A percentile compares a stretch with the other conserved stretches of the same genome.
Evolutionary conservation across 2,113 vertebrate genomes (phyloP).

Genomic region (Rhinoderma darwinii): DNA sequence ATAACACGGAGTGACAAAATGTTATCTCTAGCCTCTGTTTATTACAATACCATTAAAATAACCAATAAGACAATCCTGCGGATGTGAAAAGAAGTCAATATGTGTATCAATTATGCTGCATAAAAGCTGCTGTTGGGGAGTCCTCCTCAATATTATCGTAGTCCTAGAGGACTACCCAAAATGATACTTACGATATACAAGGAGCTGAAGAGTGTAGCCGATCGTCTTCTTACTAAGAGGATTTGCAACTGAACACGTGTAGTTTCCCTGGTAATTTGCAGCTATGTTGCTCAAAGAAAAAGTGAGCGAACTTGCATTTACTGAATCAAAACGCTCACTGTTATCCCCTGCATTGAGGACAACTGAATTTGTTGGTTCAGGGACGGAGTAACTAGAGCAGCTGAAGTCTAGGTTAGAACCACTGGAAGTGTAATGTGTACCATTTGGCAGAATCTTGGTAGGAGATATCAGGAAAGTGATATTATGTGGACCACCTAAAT

Average conservation of each 20-base stretch:
- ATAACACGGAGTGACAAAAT: too few species aligned
- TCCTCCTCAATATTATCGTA: not conserved
- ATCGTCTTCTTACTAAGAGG: slow-evolving; percentile 62
- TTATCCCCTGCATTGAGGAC: slow-evolving; percentile 60
- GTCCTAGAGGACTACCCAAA: not conserved
- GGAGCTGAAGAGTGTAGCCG: slow-evolving; percentile 70
- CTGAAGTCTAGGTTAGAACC: slow-evolving; percentile 69
- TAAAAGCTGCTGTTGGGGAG: not conserved
- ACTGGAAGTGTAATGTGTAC: slow-evolving; percentile 65
- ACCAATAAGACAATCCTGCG: too few species aligned
- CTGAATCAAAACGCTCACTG: not conserved
- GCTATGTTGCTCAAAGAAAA: slow-evolving; percentile 69
- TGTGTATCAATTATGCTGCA: not conserved
- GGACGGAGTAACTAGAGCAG: slow-evolving; percentile 71
- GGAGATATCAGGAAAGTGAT: slow-evolving; percentile 66
- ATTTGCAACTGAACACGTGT: slow-evolving; percentile 76
- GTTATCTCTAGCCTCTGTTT: too few species aligned
- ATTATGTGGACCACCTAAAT: slow-evolving; percentile 72
- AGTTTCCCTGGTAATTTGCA: slow-evolving; percentile 74
- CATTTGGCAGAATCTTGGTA: slow-evolving; percentile 67
- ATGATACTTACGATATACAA: slow-evolving; percentile 80
- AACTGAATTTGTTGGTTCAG: slow-evolving; percentile 69
- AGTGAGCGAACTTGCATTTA: slow-evolving; percentile 51
- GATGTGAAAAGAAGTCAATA: not conserved
- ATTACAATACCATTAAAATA: too few species aligned